Evolutionary conservation across 2,888 invertebrate genomes (phyloP), one percentile per base, ranked within the genome.

Genomic region (Protophormia terraenovae): DNA sequence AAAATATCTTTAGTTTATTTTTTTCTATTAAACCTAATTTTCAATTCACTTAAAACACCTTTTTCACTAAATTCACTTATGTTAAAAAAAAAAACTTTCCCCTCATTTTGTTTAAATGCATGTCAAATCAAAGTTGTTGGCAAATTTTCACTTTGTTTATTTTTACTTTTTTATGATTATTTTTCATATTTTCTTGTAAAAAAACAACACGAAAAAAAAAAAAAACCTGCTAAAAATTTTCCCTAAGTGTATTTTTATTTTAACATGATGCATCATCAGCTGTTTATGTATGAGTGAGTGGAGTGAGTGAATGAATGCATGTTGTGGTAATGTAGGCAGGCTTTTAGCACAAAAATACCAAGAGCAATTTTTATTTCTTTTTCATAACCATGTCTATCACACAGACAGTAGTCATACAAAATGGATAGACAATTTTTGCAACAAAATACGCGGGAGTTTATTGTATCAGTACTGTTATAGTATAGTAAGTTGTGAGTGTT

Each of bases 291-390:
- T 24, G 45, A 73, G 55, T 55, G n/a, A n/a, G n/a, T n/a, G n/a
- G n/a, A n/a, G n/a, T n/a, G n/a, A n/a, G n/a, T n/a, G 32, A 67
- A 50, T 72, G 38, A 16, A 29, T 38, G 38, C 14, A 14, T n/a
- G 41, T n/a, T 75, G 55, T 69, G 69, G 32, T 69, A 78, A 78
- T 69, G 69, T 60, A 71, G 53, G 71, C 72, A 83, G 83, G 83
- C 83, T 83, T 80, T 86, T 87, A 86, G 82, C 86, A 87, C 87
- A 87, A 79, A n/a, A 62, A 67, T 67, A 75, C 73, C 72, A 69
- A 19, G 32, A 82, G 75, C 69, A 69, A 60, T 47, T 19, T 60
- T 58, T 22, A 8, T n/a, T n/a, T n/a, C n/a, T n/a, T 47, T 19
- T 47, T 66, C 12, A 19, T 66, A 19, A 53, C 22, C 32, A 69